Evolutionary conservation across 92 coral and sea anemone genomes (phyloP).

Genomic region (Isaurus tuberculatus): DNA sequence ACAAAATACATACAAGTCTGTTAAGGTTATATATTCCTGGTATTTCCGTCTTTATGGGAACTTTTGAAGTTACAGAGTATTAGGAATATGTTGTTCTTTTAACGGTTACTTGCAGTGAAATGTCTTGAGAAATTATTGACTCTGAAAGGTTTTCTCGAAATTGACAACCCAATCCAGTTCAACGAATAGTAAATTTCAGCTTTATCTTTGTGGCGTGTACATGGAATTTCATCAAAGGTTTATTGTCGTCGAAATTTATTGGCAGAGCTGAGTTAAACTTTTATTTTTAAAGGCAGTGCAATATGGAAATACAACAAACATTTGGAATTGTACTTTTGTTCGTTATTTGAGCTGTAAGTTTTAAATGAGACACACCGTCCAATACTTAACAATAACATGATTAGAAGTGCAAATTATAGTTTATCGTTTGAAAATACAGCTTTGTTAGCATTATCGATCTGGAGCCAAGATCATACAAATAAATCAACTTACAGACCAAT

Average conservation of each 20-base stretch:
- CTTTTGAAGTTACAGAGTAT: background rate
- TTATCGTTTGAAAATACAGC: background rate
- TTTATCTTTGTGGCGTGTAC: too few relatives aligned
- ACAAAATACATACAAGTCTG: background rate
- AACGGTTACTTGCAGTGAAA: background rate
- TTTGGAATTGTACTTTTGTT: background rate
- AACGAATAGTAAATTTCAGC: too few relatives aligned
- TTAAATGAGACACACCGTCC: too few relatives aligned
- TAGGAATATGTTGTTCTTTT: background rate
- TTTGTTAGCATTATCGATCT: background rate
- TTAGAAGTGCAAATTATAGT: background rate
- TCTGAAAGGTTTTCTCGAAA: background rate
- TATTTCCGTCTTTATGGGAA: background rate
- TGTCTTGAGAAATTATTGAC: background rate
- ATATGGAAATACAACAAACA: background rate
- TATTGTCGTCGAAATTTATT: background rate
- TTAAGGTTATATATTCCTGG: background rate
- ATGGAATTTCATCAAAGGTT: background rate
- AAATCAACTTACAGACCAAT: background rate
- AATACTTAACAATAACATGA: background rate
- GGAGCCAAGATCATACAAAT: background rate
- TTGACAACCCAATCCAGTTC: background rate
- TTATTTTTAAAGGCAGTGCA: background rate
- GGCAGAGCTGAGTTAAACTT: background rate
- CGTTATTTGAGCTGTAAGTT: background rate